A percentile compares a stretch with the other conserved stretches of the same genome.
Evolutionary conservation across 2,797 vertebrate genomes (phyloP).

Genomic region (Bothrops alternatus): DNA sequence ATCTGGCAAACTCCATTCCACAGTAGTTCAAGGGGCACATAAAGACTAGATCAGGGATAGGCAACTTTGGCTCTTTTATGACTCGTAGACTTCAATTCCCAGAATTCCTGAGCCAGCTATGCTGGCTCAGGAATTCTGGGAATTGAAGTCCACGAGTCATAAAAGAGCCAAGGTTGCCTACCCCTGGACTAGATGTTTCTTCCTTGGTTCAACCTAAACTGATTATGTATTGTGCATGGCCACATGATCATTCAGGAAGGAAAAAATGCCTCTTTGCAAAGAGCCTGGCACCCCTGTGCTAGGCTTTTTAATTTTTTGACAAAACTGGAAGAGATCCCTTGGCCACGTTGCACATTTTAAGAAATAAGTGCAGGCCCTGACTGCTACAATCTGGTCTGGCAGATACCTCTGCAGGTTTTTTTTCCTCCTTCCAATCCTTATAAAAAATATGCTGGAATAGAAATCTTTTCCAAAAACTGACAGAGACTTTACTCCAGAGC

Average conservation of each 20-base stretch:
- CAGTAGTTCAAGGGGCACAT: neutral
- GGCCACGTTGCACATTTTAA: neutral
- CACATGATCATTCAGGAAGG: neutral
- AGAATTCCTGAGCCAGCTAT: too few species aligned
- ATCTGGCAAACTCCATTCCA: neutral
- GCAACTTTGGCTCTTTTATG: too few species aligned
- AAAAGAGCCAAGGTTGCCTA: too few species aligned
- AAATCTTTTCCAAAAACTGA: neutral
- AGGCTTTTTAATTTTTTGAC: neutral
- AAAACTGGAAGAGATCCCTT: neutral
- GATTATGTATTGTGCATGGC: neutral
- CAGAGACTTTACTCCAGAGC: neutral
- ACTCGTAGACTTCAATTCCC: too few species aligned
- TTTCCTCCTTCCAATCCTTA: neutral
- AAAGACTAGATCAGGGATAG: neutral
- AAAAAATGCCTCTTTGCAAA: neutral
- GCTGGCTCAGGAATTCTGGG: too few species aligned
- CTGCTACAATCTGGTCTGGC: neutral
- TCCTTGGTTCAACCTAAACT: neutral
- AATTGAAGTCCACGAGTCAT: too few species aligned
- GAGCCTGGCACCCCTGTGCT: neutral
- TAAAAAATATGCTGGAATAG: neutral
- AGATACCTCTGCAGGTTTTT: neutral
- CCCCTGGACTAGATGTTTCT: neutral
- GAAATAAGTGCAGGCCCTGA: neutral